These are phyloP conservation scores for Buathra laborator DNA, from an alignment of 2,888 invertebrate genomes.

Conservation along the genomic window DNA sequence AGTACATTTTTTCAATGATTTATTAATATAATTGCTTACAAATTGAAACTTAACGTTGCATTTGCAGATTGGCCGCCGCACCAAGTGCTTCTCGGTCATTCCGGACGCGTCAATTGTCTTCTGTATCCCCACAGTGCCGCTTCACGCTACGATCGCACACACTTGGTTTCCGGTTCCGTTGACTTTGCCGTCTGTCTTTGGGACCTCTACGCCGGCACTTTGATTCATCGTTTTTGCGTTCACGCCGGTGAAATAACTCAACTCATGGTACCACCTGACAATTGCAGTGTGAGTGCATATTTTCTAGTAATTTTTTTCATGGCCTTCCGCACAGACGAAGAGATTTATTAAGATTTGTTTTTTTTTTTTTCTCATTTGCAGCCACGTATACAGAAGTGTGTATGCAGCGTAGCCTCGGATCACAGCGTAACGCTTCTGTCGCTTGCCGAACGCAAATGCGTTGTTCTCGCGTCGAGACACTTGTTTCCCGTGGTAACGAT, in stretches of 20 bases:
- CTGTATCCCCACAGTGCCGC: constrained; percentile 97
- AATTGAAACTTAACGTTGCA: background rate
- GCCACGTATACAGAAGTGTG: constrained; percentile 96
- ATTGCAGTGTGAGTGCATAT: constrained; percentile 90
- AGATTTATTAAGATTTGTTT: background rate
- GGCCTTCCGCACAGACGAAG: constrained; percentile 1
- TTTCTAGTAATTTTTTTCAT: constrained; percentile 5
- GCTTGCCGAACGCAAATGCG: constrained; percentile 96
- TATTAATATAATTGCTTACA: background rate
- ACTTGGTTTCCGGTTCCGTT: constrained; percentile 97
- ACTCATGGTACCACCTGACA: constrained; percentile 96
- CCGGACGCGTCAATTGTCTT: constrained; percentile 97
- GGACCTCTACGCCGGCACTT: constrained; percentile 96
- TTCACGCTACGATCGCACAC: constrained; percentile 94
- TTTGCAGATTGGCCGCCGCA: constrained; percentile 94
- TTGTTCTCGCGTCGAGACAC: constrained; percentile 97
- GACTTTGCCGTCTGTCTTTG: constrained; percentile 99
- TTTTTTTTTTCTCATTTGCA: constrained; percentile 84
- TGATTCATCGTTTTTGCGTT: constrained; percentile 97
- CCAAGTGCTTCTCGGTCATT: constrained; percentile 95
- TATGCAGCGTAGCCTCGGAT: constrained; percentile 98
- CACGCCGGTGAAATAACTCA: constrained; percentile 99
- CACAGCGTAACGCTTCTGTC: constrained; percentile 98
- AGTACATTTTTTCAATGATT: background rate
- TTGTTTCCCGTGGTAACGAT: constrained; percentile 98